Percentiles rank a stretch among this genome's conserved stretches.
Evolutionary conservation across 2,113 vertebrate genomes (phyloP).

Genomic region (Zosterops borbonicus): DNA sequence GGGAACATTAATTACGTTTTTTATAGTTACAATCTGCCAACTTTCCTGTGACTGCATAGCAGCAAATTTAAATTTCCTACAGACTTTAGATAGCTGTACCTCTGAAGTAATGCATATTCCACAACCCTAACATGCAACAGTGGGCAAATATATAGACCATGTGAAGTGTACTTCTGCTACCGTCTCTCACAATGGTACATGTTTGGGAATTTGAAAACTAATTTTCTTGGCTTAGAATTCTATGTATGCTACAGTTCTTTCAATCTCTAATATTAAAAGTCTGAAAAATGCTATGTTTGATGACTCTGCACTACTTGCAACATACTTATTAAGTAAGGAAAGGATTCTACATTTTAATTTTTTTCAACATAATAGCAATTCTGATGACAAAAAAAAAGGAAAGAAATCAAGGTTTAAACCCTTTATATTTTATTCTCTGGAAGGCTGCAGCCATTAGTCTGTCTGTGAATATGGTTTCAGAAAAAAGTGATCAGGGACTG

Average conservation of each 20-base stretch:
- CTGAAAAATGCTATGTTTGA: background rate
- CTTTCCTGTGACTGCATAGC: background rate
- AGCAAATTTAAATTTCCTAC: slow-evolving; percentile 37
- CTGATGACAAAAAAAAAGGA: background rate
- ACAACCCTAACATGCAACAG: background rate
- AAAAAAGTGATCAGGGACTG: background rate
- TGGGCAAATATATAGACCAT: background rate
- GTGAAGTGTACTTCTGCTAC: background rate
- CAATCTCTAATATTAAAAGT: background rate
- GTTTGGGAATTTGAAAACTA: slow-evolving; percentile 10
- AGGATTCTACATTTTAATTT: background rate
- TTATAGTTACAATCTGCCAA: background rate
- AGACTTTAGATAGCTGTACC: background rate
- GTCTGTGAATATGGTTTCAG: background rate
- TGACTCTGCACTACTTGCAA: background rate
- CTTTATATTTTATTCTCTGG: background rate
- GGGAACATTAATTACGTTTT: slow-evolving; percentile 33
- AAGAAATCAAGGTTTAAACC: background rate
- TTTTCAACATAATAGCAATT: background rate
- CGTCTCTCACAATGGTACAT: background rate
- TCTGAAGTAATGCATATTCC: background rate
- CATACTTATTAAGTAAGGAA: background rate
- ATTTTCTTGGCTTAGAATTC: background rate
- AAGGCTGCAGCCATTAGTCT: background rate
- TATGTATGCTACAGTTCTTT: background rate